Percentiles rank a stretch among this genome's conserved stretches.
These are phyloP conservation scores for Bombyx mandarina DNA, from an alignment of 1,140 invertebrate species.

Conservation along the genomic window DNA sequence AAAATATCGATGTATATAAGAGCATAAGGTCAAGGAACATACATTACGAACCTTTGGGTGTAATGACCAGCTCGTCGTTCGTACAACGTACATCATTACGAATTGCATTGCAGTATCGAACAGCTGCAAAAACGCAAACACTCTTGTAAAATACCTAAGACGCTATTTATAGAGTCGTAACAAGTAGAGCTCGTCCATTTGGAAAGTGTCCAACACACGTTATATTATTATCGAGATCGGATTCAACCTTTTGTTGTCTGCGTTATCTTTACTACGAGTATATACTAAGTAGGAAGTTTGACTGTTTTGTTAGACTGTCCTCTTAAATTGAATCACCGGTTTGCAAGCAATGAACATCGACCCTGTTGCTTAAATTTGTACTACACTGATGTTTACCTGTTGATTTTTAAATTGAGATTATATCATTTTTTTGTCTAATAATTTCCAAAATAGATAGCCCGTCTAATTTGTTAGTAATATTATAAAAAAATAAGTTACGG, in stretches of 20 bases:
- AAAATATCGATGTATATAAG: too few species aligned
- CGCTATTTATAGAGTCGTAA: conserved; percentile 50
- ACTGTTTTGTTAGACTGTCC: background rate
- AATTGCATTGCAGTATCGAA: conserved; percentile 26
- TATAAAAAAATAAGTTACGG: too few species aligned
- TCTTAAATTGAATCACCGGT: background rate
- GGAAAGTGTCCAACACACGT: conserved; percentile 47
- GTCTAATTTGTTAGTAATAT: too few species aligned
- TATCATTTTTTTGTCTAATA: too few species aligned
- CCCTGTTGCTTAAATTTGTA: too few species aligned
- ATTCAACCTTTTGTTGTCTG: conserved; percentile 18
- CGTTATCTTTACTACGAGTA: background rate
- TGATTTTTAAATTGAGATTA: too few species aligned
- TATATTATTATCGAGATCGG: conserved; percentile 17
- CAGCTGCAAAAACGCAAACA: conserved; percentile 39
- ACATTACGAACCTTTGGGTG: too few species aligned
- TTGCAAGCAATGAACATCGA: background rate
- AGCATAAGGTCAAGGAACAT: too few species aligned
- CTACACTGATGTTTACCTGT: too few species aligned
- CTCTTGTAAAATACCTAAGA: conserved; percentile 47
- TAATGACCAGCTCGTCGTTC: too few species aligned
- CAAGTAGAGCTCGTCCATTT: conserved; percentile 46
- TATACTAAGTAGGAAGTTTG: conserved; percentile 3
- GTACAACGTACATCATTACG: conserved; percentile 2
- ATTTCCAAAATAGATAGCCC: too few species aligned